Percentiles rank a stretch among this genome's conserved stretches.
Evolutionary conservation across 2,113 vertebrate genomes (phyloP).

Genomic region (Petaurus breviceps): DNA sequence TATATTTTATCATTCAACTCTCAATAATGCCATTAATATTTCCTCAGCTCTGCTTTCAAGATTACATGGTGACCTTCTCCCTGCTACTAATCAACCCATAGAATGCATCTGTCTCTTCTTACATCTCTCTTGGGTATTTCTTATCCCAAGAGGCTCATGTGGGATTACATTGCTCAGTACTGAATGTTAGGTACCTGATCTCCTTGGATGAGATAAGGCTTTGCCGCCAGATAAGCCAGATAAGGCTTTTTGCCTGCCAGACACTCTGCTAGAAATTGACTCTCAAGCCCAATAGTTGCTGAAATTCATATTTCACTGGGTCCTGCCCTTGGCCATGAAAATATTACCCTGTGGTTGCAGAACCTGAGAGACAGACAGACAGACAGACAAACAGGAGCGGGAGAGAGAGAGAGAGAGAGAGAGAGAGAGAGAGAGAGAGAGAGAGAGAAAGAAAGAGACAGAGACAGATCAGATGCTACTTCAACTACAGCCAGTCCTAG

Average conservation of each 20-base stretch:
- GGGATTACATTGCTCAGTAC: slow-evolving; percentile 9
- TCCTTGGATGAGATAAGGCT: neutral
- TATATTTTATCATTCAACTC: neutral
- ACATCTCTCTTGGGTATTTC: neutral
- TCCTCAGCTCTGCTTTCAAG: neutral
- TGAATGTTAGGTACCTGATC: neutral
- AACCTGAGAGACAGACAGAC: slow-evolving; percentile 37
- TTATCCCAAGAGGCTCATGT: neutral
- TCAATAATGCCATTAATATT: neutral
- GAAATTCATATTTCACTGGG: slow-evolving; percentile 66
- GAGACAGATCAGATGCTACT: slow-evolving; percentile 63
- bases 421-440: too few relatives aligned
- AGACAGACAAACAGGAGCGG: too few relatives aligned
- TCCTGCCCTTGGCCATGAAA: slow-evolving; percentile 52
- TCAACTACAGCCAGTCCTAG: slow-evolving; percentile 73
- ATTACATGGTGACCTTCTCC: neutral
- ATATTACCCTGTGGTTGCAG: slow-evolving; percentile 27
- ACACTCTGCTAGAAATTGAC: neutral
- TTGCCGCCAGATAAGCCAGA: neutral
- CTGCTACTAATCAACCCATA: neutral
- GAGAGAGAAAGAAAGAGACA: too few relatives aligned
- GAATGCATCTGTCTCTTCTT: slow-evolving; percentile 39
- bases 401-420: too few relatives aligned
- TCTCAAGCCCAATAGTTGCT: slow-evolving; percentile 8
- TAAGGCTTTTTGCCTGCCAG: neutral